phyloP scores from a whole-genome alignment of 2,113 vertebrate species.

The Empidonax alnorum region DNA sequence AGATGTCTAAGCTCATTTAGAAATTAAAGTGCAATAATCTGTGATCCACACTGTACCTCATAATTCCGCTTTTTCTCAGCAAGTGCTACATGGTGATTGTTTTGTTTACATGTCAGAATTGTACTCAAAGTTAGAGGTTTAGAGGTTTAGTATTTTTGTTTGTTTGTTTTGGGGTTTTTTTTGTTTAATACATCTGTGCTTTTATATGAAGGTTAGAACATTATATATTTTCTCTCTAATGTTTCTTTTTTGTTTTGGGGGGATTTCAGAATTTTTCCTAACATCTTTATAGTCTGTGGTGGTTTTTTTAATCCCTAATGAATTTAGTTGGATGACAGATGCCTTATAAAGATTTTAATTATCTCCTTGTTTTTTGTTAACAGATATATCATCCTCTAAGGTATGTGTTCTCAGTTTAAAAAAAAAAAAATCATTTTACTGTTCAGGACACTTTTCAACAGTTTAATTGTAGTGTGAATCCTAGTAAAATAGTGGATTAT shows the following conservation, averaged over 20 bases:
- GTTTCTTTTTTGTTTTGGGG: neutral
- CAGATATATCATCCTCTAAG: neutral
- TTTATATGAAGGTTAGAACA: neutral
- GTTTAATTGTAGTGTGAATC: neutral
- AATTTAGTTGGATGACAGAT: neutral
- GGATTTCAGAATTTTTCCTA: neutral
- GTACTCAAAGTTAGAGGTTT: neutral
- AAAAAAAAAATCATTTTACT: neutral
- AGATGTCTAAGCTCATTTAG: slow-evolving; percentile 80
- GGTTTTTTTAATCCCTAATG: neutral
- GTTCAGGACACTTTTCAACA: neutral
- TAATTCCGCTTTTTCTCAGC: slow-evolving; percentile 39
- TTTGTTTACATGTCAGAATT: slow-evolving; percentile 50
- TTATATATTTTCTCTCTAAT: neutral
- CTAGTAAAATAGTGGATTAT: neutral
- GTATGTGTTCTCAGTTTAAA: neutral
- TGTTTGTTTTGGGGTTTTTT: neutral
- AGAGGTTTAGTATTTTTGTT: neutral
- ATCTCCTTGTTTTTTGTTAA: neutral
- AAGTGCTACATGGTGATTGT: slow-evolving; percentile 16
- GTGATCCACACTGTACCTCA: slow-evolving; percentile 45
- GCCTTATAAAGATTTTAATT: slow-evolving; percentile 31
- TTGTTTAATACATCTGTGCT: neutral
- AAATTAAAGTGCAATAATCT: slow-evolving; percentile 77
- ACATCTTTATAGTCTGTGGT: neutral